A percentile compares a stretch with the other conserved stretches of the same genome.
Evolutionary conservation across 2,113 vertebrate species (phyloP).

Genomic region (Catharus bicknelli): DNA sequence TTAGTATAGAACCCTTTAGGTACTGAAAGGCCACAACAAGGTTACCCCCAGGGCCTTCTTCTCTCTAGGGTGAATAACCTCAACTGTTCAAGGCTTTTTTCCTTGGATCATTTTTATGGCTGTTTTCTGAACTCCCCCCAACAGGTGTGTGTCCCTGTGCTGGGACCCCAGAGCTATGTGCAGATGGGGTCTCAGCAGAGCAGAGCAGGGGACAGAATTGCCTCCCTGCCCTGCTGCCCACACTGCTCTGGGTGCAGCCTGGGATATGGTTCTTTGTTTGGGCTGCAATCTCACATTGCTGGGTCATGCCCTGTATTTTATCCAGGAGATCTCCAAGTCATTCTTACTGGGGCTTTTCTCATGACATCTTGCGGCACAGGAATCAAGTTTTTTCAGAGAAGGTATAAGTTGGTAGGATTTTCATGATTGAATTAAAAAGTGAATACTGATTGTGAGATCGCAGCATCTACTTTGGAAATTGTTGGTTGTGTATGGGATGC

Average conservation of each 20-base stretch:
- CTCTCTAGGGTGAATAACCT: not conserved
- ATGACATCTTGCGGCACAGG: not conserved
- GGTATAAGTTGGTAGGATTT: not conserved
- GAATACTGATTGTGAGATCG: not conserved
- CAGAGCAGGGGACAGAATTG: not conserved
- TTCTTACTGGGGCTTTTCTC: not conserved
- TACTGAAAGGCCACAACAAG: not conserved
- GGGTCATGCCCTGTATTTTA: not conserved
- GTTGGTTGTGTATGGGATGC: not conserved
- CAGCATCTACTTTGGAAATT: not conserved
- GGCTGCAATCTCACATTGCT: accelerated
- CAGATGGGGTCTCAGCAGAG: not conserved
- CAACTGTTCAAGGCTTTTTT: not conserved
- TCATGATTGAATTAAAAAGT: not conserved
- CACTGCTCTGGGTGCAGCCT: not conserved
- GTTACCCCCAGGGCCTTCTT: not conserved
- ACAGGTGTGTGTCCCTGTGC: not conserved
- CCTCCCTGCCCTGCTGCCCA: not conserved
- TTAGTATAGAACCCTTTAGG: not conserved
- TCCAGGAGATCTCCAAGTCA: not conserved
- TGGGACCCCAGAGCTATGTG: not conserved
- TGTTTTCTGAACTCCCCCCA: not conserved
- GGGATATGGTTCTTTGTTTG: not conserved
- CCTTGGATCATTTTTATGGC: not conserved
- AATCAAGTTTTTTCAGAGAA: not conserved